These are phyloP conservation scores for Nomada flava DNA, from an alignment of 2,888 invertebrate genomes.

Conservation along the genomic window DNA sequence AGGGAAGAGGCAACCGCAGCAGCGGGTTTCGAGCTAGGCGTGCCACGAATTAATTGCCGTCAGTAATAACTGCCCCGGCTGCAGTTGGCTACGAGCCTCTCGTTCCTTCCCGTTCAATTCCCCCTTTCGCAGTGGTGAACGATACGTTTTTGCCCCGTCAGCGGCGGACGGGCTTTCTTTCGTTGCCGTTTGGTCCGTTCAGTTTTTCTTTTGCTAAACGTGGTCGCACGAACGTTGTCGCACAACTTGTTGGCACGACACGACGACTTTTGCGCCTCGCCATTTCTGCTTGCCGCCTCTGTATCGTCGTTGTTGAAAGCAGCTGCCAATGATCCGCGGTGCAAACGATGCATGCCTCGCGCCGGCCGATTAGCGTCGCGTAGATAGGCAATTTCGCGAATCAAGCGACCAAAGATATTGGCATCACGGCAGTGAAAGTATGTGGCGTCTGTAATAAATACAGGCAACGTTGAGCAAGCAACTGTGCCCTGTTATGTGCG, in stretches of 20 bases:
- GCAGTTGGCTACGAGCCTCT: neutral
- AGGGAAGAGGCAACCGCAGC: neutral
- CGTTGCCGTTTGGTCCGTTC: neutral
- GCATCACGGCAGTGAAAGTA: slow-evolving; percentile 51
- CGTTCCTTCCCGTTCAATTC: slow-evolving; percentile 6
- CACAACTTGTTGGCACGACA: slow-evolving; percentile 66
- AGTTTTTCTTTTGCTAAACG: neutral
- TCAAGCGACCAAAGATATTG: slow-evolving; percentile 6
- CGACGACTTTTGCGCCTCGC: slow-evolving; percentile 2
- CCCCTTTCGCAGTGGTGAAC: neutral
- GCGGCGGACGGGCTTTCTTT: neutral
- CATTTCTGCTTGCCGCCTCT: neutral
- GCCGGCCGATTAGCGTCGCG: slow-evolving; percentile 5
- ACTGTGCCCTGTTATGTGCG: neutral
- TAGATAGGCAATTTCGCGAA: neutral
- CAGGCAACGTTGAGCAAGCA: slow-evolving; percentile 41
- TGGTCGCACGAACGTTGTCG: slow-evolving; percentile 45
- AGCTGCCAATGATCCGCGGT: neutral
- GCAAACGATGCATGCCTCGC: slow-evolving; percentile 20
- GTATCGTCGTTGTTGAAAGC: neutral
- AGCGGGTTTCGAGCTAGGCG: slow-evolving; percentile 20
- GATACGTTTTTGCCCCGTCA: neutral
- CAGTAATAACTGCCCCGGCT: slow-evolving; percentile 20
- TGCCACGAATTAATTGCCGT: slow-evolving; percentile 31
- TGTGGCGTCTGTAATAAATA: slow-evolving; percentile 13